Evolutionary conservation across 2,113 vertebrate species (phyloP).

Genomic region (Scytalopus superciliaris): DNA sequence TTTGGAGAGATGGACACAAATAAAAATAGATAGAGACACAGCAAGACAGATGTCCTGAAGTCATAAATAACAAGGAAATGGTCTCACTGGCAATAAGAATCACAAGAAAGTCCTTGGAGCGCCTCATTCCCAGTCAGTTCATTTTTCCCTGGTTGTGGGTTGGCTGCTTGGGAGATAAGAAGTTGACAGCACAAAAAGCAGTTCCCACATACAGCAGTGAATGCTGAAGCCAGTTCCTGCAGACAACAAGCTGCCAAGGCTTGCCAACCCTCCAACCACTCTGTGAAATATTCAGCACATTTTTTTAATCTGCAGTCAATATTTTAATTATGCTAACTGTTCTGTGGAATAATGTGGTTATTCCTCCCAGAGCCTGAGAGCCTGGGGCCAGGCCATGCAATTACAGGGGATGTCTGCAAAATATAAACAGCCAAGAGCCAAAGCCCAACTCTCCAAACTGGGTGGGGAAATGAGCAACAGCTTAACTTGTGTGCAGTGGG

Average conservation of each 20-base stretch:
- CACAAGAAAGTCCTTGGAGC: slow-evolving; percentile 1
- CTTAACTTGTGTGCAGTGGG: background rate
- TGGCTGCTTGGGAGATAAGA: slow-evolving; percentile 31
- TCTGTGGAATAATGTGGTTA: slow-evolving; percentile 45
- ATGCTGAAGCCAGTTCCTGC: slow-evolving; percentile 12
- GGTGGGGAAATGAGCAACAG: background rate
- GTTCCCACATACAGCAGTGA: slow-evolving; percentile 26
- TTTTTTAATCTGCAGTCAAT: slow-evolving; percentile 60
- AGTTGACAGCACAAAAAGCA: slow-evolving; percentile 32
- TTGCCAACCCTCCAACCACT: slow-evolving; percentile 44
- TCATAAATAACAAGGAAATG: slow-evolving; percentile 29
- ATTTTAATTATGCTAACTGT: slow-evolving; percentile 65
- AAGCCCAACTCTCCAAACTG: background rate
- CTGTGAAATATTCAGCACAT: slow-evolving; percentile 43
- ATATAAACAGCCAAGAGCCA: slow-evolving; percentile 19
- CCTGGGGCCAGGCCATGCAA: slow-evolving; percentile 34
- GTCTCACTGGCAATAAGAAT: slow-evolving; percentile 26
- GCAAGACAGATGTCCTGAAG: slow-evolving; percentile 33
- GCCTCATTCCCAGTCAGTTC: slow-evolving; percentile 32
- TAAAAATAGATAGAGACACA: background rate
- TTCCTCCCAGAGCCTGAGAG: slow-evolving; percentile 22
- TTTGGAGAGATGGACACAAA: slow-evolving; percentile 24
- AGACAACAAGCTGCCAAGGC: slow-evolving; percentile 37
- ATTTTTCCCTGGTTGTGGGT: slow-evolving; percentile 29
- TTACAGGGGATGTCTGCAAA: slow-evolving; percentile 21